Percentiles rank a stretch among this genome's conserved stretches.
These are phyloP conservation scores for Corvus hawaiiensis DNA, from an alignment of 2,113 vertebrate species.

Conservation along the genomic window DNA sequence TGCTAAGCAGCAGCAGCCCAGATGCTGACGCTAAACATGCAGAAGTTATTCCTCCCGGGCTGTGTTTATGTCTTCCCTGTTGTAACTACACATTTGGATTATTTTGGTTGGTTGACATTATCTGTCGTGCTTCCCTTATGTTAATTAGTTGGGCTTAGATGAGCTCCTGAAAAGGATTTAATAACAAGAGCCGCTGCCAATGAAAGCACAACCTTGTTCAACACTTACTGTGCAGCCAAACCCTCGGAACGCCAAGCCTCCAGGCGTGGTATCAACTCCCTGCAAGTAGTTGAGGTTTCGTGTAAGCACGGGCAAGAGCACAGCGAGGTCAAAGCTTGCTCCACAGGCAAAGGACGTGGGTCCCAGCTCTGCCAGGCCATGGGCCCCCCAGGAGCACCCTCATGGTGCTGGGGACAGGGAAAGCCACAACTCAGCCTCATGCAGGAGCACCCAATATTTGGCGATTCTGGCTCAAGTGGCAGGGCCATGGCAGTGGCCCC, in stretches of 20 bases:
- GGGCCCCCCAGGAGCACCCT: accelerated
- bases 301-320: not conserved
- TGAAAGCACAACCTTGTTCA: not conserved
- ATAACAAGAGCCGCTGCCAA: not conserved
- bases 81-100: not conserved
- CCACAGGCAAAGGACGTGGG: not conserved
- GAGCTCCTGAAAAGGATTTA: conserved; percentile 26
- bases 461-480: not conserved
- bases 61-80: not conserved
- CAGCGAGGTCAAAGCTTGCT: not conserved
- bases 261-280: not conserved
- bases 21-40: not conserved
- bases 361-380: not conserved
- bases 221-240: not conserved
- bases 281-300: not conserved
- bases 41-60: not conserved
- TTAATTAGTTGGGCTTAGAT: conserved; percentile 25
- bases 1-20: not conserved
- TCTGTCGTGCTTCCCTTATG: not conserved
- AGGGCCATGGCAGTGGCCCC: accelerated
- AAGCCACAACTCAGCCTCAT: not conserved
- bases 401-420: accelerated
- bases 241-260: not conserved
- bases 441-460: accelerated
- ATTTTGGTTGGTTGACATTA: not conserved